Conservation (phyloP, 1,140 invertebrate species). For the Cydia pomonella region DNA sequence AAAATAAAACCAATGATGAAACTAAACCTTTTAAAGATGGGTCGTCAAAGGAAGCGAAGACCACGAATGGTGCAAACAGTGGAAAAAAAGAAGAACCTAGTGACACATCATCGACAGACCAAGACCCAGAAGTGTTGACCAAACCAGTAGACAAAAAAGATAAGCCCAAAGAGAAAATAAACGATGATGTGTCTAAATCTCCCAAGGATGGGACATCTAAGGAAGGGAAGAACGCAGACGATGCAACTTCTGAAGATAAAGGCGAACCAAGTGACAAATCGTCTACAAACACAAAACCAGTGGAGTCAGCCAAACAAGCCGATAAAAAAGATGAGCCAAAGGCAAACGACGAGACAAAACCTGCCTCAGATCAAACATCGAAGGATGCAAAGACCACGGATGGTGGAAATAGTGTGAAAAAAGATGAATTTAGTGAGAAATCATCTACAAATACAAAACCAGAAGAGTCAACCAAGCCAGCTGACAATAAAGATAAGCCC, state of each 20-base stretch:
- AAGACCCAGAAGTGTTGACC: neutral
- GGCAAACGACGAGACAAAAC: neutral
- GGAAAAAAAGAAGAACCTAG: no score
- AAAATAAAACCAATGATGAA: neutral
- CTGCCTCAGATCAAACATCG: neutral
- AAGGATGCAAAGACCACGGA: neutral
- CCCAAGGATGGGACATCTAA: neutral
- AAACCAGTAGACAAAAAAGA: neutral
- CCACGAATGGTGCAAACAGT: no score
- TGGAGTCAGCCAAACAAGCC: neutral
- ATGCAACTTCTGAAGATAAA: neutral
- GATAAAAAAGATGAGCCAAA: neutral
- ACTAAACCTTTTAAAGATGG: no score
- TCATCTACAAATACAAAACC: neutral
- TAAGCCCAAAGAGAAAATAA: neutral
- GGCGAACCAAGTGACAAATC: neutral
- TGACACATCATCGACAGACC: no score
- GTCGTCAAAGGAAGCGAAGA: no score
- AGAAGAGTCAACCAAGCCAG: neutral
- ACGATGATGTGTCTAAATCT: neutral
- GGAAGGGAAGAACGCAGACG: neutral
- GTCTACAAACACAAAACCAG: neutral
- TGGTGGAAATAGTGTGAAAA: neutral
- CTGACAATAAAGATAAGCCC: neutral
- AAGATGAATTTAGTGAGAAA: neutral